These are phyloP conservation scores for Cremastobaeus sp. DNA, from an alignment of 2,888 invertebrate species.

Conservation along the genomic window DNA sequence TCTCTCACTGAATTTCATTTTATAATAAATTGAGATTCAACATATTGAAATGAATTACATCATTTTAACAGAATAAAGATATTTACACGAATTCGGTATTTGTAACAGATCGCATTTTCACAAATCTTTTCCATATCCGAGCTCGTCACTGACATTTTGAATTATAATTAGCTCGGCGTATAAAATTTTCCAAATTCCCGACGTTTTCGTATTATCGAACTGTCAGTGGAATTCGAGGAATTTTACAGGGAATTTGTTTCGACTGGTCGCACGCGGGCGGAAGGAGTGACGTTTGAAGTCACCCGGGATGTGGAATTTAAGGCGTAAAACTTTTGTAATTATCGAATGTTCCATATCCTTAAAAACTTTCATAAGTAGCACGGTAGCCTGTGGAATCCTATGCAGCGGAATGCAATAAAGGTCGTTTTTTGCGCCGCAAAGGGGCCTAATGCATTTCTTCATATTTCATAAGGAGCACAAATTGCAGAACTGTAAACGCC, in stretches of 20 bases:
- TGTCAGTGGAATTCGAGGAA: slow-evolving; percentile 54
- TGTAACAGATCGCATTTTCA: no score
- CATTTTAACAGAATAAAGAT: no score
- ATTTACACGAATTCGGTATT: no score
- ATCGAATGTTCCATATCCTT: slow-evolving; percentile 75
- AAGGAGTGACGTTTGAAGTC: slow-evolving; percentile 61
- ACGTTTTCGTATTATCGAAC: slow-evolving; percentile 50
- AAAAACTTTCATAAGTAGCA: slow-evolving; percentile 72
- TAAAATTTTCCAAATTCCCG: slow-evolving; percentile 41
- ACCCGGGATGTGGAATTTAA: slow-evolving; percentile 70
- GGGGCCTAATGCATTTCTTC: slow-evolving; percentile 42
- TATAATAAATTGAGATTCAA: no score
- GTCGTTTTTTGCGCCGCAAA: slow-evolving; percentile 55
- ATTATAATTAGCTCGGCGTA: slow-evolving; percentile 47
- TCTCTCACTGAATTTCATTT: no score
- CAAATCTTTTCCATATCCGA: neutral
- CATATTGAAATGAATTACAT: no score
- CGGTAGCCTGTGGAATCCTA: slow-evolving; percentile 50
- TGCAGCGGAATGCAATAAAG: slow-evolving; percentile 68
- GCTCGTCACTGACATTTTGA: slow-evolving; percentile 25
- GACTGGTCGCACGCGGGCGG: slow-evolving; percentile 49
- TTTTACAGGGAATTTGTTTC: slow-evolving; percentile 58
- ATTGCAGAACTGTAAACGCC: slow-evolving; percentile 32
- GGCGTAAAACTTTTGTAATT: slow-evolving; percentile 76
- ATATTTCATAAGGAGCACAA: slow-evolving; percentile 47